Evolutionary conservation across 2,113 vertebrate species (phyloP), one percentile per base, ranked within the genome.

Genomic region (Lethenteron camtschaticum): DNA sequence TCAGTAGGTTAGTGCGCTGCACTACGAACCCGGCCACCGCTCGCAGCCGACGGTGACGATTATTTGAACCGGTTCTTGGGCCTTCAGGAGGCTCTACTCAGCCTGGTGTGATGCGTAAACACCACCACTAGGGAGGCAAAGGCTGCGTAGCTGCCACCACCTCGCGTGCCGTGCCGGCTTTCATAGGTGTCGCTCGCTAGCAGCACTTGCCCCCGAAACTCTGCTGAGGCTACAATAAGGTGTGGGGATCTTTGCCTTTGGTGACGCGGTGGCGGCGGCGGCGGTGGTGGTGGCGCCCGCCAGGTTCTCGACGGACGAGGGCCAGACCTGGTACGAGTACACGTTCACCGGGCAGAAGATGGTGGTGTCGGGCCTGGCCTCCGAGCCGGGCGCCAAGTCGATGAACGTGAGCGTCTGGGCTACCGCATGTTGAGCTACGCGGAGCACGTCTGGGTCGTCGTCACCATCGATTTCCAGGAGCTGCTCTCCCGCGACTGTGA

Each of bases 251-350:
- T 41, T 41, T 41, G 41, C 4, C 41, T 41, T 41, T 41, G 41
- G 41, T 41, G 41, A 41, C 41, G 41, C 41, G 41, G 41, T 6
- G 41, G 41, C 41, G 41, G 41, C 10, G 20, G 20, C 10, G 60
- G 60, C 10, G 14, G 14, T 8, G 20, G 14, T n/a, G 7, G 14
- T 16, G 20, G 14, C 60, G 20, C 20, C 60, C 60, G 20, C 72
- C 75, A 96, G 91, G 78, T 95, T 90, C 78, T 96, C 91, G 9
- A 88, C 86, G 11, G 90, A 96, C 2, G 90, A 95, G 72, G 91
- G 91, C 3, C 88, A 89, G 71, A 94, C 90, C 75, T 96, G 91
- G 91, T 80, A 87, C 11, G 74, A 73, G 1, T 86, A 88, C 68
- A 73, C 70, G 0, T 95, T 96, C 78, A 82, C 84, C 56, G 69